Evolutionary conservation across 2,797 vertebrate genomes (phyloP).

Genomic region (Poeciliopsis turneri): DNA sequence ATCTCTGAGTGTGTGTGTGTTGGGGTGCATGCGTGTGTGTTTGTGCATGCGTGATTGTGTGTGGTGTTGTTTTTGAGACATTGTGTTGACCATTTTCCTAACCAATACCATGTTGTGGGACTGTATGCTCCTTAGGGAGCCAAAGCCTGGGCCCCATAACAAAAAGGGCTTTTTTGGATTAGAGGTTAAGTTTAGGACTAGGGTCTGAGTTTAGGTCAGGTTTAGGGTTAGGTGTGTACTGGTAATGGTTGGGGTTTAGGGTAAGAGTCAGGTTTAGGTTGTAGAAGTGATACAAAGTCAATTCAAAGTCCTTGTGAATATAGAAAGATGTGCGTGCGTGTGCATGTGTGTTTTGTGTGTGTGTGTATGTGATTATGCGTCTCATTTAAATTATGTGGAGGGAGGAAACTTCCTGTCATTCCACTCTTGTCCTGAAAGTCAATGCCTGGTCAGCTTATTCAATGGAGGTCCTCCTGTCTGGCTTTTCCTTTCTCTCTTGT

Average conservation of each 20-base stretch:
- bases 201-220: not conserved
- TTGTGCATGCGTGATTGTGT: too few species aligned
- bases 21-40: not conserved
- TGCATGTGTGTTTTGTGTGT: not conserved
- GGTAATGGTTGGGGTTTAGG: too few species aligned
- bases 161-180: not conserved
- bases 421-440: not conserved
- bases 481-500: not conserved
- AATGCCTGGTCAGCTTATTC: not conserved
- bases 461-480: not conserved
- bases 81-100: too few species aligned
- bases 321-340: too few species aligned
- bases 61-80: too few species aligned
- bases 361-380: not conserved
- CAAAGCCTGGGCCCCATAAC: too few species aligned
- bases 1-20: not conserved
- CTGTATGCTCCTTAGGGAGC: too few species aligned
- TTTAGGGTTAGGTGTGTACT: not conserved
- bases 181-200: not conserved
- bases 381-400: not conserved
- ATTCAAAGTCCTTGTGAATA: too few species aligned
- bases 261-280: too few species aligned
- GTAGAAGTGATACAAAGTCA: not conserved
- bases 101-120: too few species aligned
- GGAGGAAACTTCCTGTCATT: not conserved